phyloP scores from a whole-genome alignment of 1,140 invertebrate species.

The Drosophila yakuba region DNA sequence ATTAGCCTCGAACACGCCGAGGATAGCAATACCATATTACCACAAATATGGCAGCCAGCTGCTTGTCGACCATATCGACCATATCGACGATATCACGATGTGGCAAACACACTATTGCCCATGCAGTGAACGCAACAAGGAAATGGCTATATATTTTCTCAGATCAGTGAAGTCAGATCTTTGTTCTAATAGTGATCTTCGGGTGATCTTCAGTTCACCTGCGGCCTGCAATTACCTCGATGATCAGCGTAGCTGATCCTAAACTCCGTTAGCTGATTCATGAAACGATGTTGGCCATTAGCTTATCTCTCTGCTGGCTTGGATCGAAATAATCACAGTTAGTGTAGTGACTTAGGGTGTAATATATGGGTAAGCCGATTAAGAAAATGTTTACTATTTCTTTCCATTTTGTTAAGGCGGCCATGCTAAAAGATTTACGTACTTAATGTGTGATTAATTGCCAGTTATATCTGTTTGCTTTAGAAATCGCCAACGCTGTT shows the following conservation, averaged over 20 bases:
- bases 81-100: conserved; percentile 8
- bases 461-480: too few relatives aligned
- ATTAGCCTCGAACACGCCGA: conserved; percentile 42
- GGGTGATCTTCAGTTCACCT: not conserved
- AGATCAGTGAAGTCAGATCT: not conserved
- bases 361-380: too few relatives aligned
- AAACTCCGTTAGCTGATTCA: not conserved
- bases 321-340: too few relatives aligned
- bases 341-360: too few relatives aligned
- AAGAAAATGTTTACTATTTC: too few relatives aligned
- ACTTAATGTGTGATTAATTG: too few relatives aligned
- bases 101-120: conserved; percentile 20
- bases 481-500: not conserved
- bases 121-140: conserved; percentile 5
- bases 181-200: conserved; percentile 6
- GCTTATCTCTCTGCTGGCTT: not conserved
- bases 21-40: not conserved
- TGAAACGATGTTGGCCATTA: conserved; percentile 1
- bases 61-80: conserved; percentile 4
- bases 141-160: not conserved
- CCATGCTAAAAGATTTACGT: too few relatives aligned
- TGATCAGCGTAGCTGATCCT: conserved; percentile 2
- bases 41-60: conserved; percentile 17
- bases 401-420: too few relatives aligned
- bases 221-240: conserved; percentile 11